Percentiles rank a stretch among this genome's conserved stretches.
These are phyloP conservation scores for Drosophila asahinai DNA, from an alignment of 1,140 invertebrate genomes.

Conservation along the genomic window DNA sequence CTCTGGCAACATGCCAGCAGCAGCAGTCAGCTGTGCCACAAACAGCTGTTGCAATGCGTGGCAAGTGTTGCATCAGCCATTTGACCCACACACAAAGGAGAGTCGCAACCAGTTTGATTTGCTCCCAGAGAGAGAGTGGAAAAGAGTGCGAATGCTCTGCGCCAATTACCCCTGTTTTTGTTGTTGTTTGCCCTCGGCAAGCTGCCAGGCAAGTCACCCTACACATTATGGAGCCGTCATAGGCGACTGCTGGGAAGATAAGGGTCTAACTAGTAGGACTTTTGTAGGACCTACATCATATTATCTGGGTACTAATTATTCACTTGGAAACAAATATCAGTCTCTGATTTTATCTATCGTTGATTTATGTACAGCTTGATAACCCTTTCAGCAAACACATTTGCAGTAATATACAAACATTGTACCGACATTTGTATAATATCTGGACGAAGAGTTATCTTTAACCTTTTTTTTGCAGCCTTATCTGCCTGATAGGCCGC, in stretches of 20 bases:
- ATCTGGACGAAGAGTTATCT: not conserved
- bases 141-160: conserved; percentile 44
- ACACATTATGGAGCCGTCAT: not conserved
- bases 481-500: conserved; percentile 32
- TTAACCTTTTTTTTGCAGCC: conserved; percentile 11
- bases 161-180: conserved; percentile 7
- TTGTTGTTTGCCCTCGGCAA: conserved; percentile 5
- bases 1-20: conserved; percentile 35
- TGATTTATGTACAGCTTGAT: not conserved
- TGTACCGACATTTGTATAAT: not conserved
- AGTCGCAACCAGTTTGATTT: conserved; percentile 29
- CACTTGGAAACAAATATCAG: not conserved
- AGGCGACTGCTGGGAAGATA: not conserved
- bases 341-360: not conserved
- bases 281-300: not conserved
- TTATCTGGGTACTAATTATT: not conserved
- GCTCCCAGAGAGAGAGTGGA: conserved; percentile 9
- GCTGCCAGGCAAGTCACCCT: conserved; percentile 27
- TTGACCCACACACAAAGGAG: conserved; percentile 26
- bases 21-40: conserved; percentile 49
- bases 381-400: not conserved
- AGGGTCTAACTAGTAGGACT: not conserved
- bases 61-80: conserved; percentile 77
- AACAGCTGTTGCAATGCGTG: conserved; percentile 65
- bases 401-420: conserved; percentile 2